Evolutionary conservation across 2,888 invertebrate species (phyloP), one percentile per base, ranked within the genome.

Genomic region (Scaptomyza reducta): DNA sequence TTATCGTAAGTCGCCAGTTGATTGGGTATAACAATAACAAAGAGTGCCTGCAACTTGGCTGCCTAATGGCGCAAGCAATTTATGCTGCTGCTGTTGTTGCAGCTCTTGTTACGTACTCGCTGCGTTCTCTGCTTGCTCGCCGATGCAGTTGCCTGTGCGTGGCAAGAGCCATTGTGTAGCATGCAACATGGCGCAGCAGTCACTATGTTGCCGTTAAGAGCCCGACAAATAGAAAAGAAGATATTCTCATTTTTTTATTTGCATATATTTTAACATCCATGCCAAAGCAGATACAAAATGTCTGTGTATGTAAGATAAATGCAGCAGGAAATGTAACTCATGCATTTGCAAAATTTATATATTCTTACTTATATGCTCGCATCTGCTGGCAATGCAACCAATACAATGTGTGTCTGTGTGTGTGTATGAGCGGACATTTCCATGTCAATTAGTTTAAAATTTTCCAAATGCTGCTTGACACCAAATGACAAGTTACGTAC

Each of bases 221-320:
- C 40, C 61, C 74, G 78, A 66, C 76, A 77, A 81, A 84, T 79
- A 82, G 74, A 61, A 64, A 68, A 60, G 16, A 53, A 68, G 68
- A 74, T 79, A 82, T 77, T 73, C 69, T 75, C 83, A 83, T 82
- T 80, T 80, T 82, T 80, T 80, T 86, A 86, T 82, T 82, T 86
- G 83, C 82, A 86, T 83, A 85, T 76, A 78, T 85, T 76, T 83
- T 59, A 80, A 59, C 78, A 80, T 77, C 63, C 70, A 31, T 76
- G 66, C 70, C 50, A 67, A 51, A 41, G 63, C 51, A 65, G 46
- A 70, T 73, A 61, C 41, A 64, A 74, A 49, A n/a, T 47, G 10
- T 22, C 31, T 50, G n/a, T 35, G 29, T 49, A 18, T 50, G 35
- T 14, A 49, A 65, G 60, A 56, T 74, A 77, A 71, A 70, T 85